Percentiles rank a stretch among this genome's conserved stretches.
These are phyloP conservation scores for Uromys caudimaculatus DNA, from an alignment of 2,797 vertebrate genomes.

Conservation along the genomic window DNA sequence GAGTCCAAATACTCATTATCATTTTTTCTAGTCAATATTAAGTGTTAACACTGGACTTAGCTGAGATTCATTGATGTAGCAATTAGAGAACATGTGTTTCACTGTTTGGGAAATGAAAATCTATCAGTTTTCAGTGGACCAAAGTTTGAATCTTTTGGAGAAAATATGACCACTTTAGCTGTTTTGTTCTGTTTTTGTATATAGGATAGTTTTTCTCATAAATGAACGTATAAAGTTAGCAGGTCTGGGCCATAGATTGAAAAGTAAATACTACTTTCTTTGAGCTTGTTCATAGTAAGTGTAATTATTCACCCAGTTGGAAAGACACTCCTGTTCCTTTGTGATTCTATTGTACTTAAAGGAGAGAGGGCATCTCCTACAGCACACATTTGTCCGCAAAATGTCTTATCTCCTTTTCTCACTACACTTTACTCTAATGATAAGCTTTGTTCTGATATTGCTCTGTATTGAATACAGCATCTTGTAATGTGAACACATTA, in stretches of 20 bases:
- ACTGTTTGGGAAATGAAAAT: neutral
- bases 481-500: neutral
- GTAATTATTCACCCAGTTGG: neutral
- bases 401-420: neutral
- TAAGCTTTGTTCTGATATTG: neutral
- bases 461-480: neutral
- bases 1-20: neutral
- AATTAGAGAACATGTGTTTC: neutral
- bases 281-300: neutral
- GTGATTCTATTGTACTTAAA: neutral
- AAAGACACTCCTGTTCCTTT: neutral
- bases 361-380: neutral
- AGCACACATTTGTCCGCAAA: neutral
- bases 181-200: neutral
- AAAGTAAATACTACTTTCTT: neutral
- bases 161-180: neutral
- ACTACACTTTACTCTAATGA: neutral
- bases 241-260: neutral
- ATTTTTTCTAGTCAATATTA: neutral
- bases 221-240: neutral
- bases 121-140: neutral
- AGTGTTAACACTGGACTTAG: neutral
- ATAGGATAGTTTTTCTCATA: neutral
- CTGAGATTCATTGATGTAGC: neutral
- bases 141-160: neutral